These are phyloP conservation scores for Diadromus collaris DNA, from an alignment of 2,888 invertebrate species.

Conservation along the genomic window DNA sequence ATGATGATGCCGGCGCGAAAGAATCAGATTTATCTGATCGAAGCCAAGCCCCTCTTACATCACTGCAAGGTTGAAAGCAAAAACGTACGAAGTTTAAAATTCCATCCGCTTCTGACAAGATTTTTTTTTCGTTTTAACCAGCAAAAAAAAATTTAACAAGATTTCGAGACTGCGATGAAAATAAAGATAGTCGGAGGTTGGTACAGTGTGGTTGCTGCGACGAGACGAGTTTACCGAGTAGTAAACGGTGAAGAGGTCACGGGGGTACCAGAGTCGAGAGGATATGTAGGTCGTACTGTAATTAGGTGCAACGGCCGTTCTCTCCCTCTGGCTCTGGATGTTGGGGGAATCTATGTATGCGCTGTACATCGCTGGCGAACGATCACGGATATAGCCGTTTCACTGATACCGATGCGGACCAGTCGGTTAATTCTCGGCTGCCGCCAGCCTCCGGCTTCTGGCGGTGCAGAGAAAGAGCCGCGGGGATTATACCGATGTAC, in stretches of 20 bases:
- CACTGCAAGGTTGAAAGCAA: background rate
- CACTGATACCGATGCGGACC: conserved; percentile 38
- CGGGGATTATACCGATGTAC: background rate
- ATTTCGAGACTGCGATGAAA: background rate
- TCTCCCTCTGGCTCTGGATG: conserved; percentile 45
- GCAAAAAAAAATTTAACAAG: background rate
- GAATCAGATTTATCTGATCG: conserved; percentile 26
- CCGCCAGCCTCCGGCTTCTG: conserved; percentile 8
- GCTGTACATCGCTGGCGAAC: conserved; percentile 39
- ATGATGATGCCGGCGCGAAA: conserved; percentile 6
- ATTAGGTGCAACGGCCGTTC: conserved; percentile 59
- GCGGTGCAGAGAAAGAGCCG: conserved; percentile 14
- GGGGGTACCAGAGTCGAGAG: conserved; percentile 37
- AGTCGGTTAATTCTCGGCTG: conserved; percentile 9
- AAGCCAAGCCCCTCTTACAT: background rate
- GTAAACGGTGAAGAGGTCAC: conserved; percentile 47
- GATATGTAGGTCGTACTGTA: conserved; percentile 61
- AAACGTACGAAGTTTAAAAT: background rate
- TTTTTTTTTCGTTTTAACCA: background rate
- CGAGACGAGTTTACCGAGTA: conserved; percentile 1
- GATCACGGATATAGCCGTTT: conserved; percentile 43
- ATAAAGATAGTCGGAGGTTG: background rate
- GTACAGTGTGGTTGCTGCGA: background rate
- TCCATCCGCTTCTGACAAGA: background rate
- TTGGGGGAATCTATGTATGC: conserved; percentile 31